Evolutionary conservation across 1,140 invertebrate species (phyloP).

Genomic region (Platyura marginata): DNA sequence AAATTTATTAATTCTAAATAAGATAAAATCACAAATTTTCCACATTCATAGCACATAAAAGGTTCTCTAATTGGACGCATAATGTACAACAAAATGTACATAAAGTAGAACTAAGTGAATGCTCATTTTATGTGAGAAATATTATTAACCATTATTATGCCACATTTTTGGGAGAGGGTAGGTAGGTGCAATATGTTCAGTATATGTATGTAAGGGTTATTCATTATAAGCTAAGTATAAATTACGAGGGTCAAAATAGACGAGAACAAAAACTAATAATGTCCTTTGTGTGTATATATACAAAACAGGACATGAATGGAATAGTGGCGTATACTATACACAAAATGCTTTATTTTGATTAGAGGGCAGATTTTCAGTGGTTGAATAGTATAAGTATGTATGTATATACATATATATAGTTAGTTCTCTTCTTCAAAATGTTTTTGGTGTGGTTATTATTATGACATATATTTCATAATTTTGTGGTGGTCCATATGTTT

Average conservation of each 20-base stretch:
- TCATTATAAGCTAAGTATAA: background rate
- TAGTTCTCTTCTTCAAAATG: no score
- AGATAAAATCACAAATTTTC: background rate
- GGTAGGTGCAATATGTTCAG: no score
- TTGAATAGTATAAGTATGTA: no score
- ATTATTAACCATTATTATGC: background rate
- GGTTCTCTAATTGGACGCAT: background rate
- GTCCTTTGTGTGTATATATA: background rate
- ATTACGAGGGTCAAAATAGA: background rate
- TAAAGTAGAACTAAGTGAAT: background rate
- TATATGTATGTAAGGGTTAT: background rate
- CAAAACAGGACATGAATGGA: no score
- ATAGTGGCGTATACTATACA: no score
- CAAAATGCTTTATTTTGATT: no score
- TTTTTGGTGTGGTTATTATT: no score
- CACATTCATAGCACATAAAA: background rate
- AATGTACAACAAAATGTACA: background rate
- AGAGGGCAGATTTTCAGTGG: no score
- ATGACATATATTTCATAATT: no score
- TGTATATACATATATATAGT: no score
- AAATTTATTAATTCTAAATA: no score
- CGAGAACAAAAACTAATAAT: background rate
- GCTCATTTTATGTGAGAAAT: background rate
- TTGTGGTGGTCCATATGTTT: no score
- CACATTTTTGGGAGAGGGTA: background rate